A percentile compares a stretch with the other conserved stretches of the same genome.
phyloP scores from a whole-genome alignment of 2,113 vertebrate species.

The Siniperca chuatsi region DNA sequence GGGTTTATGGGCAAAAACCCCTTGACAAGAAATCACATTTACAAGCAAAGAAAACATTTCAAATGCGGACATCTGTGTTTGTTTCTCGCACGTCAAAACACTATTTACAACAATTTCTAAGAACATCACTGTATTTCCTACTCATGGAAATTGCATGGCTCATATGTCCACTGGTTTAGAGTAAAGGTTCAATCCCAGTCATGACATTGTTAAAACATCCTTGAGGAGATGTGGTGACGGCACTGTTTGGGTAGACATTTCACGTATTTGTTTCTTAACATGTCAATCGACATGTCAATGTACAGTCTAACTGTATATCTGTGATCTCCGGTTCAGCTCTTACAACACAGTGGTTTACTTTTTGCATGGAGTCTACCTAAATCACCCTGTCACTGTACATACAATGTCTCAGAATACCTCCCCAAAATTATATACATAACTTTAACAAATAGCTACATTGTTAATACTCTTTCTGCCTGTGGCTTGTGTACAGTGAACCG shows the following conservation, averaged over 20 bases:
- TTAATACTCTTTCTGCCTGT: slow-evolving; percentile 62
- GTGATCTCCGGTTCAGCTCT: slow-evolving; percentile 25
- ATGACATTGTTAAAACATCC: neutral
- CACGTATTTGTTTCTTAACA: neutral
- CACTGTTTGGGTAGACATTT: slow-evolving; percentile 10
- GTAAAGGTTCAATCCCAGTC: neutral
- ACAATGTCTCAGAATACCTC: slow-evolving; percentile 5
- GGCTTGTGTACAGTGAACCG: slow-evolving; percentile 46
- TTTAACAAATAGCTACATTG: slow-evolving; percentile 45
- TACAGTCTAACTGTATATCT: slow-evolving; percentile 2
- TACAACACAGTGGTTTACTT: slow-evolving; percentile 9
- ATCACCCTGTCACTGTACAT: slow-evolving; percentile 15
- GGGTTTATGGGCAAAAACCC: neutral
- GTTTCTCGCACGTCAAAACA: neutral
- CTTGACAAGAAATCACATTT: neutral
- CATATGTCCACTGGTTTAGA: neutral
- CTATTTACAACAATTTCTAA: neutral
- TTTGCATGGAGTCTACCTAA: slow-evolving; percentile 50
- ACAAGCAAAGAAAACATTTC: neutral
- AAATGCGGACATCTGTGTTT: neutral
- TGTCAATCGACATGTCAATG: neutral
- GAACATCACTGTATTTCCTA: neutral
- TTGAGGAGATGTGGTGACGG: neutral
- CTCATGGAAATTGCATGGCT: slow-evolving; percentile 4
- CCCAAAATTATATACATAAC: neutral